These are phyloP conservation scores for Cardiocondyla obscurior DNA, from an alignment of 1,140 invertebrate genomes.

Conservation along the genomic window DNA sequence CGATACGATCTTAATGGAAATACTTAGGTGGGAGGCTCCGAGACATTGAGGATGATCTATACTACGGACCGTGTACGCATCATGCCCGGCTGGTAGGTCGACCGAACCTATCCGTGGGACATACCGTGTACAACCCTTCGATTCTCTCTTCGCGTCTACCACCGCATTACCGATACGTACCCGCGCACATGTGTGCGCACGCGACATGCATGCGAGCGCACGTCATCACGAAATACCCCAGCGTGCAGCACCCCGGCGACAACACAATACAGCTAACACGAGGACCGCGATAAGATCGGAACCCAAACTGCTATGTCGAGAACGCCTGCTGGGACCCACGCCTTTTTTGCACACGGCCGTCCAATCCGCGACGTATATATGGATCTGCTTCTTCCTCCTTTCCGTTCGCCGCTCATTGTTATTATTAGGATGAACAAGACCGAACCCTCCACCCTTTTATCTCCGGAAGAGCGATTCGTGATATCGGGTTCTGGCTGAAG, in stretches of 20 bases:
- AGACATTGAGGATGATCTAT: conserved; percentile 78
- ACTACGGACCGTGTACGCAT: conserved; percentile 66
- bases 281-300: conserved; percentile 76
- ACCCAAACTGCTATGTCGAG: conserved; percentile 76
- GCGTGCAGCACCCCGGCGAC: conserved; percentile 68
- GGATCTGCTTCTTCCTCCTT: conserved; percentile 48
- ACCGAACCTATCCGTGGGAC: conserved; percentile 66
- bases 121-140: conserved; percentile 42
- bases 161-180: not conserved
- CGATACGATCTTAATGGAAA: conserved; percentile 81
- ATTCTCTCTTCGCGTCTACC: not conserved
- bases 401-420: conserved; percentile 52
- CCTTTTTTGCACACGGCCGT: conserved; percentile 77
- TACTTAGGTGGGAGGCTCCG: conserved; percentile 81
- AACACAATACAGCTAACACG: conserved; percentile 78
- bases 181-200: not conserved
- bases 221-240: conserved; percentile 8
- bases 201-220: not conserved
- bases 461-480: conserved; percentile 54
- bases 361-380: conserved; percentile 54
- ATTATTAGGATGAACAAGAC: conserved; percentile 66
- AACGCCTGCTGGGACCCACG: conserved; percentile 79
- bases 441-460: conserved; percentile 31
- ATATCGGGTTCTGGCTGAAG: conserved; percentile 39
- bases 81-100: conserved; percentile 71